These are phyloP conservation scores for Lasioglossum baleicum DNA, from an alignment of 1,140 invertebrate genomes.

Conservation along the genomic window DNA sequence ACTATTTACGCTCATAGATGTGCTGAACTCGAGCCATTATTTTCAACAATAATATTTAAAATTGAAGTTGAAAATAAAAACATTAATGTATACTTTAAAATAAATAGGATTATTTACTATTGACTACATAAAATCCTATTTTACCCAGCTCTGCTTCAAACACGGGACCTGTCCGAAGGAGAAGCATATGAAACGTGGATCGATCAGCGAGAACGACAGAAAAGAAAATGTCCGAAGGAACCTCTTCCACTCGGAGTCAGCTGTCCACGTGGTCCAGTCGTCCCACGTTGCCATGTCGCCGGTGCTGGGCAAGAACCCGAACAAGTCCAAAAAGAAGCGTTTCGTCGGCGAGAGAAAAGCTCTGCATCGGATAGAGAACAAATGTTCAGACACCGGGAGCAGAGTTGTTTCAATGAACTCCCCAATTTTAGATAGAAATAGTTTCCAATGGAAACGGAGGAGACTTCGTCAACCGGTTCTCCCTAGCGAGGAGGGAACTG, in stretches of 20 bases:
- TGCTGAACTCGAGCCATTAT: too few species aligned
- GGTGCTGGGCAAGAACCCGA: not conserved
- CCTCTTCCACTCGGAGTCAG: not conserved
- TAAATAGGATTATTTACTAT: too few species aligned
- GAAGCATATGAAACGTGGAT: not conserved
- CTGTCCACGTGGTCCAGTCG: not conserved
- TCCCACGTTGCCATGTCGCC: conserved; percentile 30
- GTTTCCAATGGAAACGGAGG: not conserved
- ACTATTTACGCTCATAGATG: too few species aligned
- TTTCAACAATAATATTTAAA: too few species aligned
- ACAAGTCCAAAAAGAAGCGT: conserved; percentile 8
- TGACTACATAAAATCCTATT: too few species aligned
- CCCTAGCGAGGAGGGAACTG: not conserved
- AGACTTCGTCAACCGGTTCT: not conserved
- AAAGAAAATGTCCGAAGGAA: conserved; percentile 15
- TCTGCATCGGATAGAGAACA: not conserved
- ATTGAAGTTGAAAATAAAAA: too few species aligned
- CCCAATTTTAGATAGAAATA: conserved; percentile 22
- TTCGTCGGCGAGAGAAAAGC: not conserved
- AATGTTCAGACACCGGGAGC: not conserved
- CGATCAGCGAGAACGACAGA: not conserved
- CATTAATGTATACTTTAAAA: too few species aligned
- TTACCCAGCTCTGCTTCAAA: too few species aligned
- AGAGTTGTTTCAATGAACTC: not conserved
- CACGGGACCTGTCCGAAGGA: not conserved